phyloP scores from a whole-genome alignment of 2,113 vertebrate genomes.

The Vombatus ursinus region DNA sequence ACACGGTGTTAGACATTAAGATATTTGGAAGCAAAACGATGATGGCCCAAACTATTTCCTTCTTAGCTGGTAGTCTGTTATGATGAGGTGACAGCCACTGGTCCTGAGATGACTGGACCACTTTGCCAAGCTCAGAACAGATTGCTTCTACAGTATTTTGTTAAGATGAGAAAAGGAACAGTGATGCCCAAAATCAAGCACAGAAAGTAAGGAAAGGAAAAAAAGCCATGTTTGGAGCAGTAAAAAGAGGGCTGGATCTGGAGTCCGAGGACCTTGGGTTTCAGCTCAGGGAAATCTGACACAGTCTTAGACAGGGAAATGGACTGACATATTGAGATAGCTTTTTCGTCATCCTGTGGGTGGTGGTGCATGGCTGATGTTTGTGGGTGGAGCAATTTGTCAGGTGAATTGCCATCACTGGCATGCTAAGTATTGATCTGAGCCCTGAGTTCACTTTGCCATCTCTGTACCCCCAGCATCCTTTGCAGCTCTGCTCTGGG shows the following conservation, averaged over 20 bases:
- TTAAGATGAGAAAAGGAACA: conserved; percentile 14
- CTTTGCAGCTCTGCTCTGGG: no score
- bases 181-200: conserved; percentile 5
- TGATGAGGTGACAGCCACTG: conserved; percentile 14
- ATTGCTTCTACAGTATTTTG: conserved; percentile 35
- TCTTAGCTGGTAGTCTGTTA: conserved; percentile 36
- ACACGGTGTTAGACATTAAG: not conserved
- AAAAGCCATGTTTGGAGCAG: no score
- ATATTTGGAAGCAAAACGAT: conserved; percentile 29
- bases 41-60: conserved; percentile 9
- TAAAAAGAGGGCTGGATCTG: no score
- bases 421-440: no score
- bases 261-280: no score
- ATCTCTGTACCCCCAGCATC: no score
- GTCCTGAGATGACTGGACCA: not conserved
- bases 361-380: no score
- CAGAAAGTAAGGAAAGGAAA: not conserved
- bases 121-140: conserved; percentile 53
- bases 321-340: no score
- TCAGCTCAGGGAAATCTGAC: not conserved
- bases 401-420: no score
- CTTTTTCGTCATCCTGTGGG: no score
- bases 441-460: no score
- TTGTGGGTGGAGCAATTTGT: no score
- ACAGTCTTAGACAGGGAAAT: not conserved